These are phyloP conservation scores for Morone chrysops DNA, from an alignment of 2,113 vertebrate genomes.

Conservation along the genomic window DNA sequence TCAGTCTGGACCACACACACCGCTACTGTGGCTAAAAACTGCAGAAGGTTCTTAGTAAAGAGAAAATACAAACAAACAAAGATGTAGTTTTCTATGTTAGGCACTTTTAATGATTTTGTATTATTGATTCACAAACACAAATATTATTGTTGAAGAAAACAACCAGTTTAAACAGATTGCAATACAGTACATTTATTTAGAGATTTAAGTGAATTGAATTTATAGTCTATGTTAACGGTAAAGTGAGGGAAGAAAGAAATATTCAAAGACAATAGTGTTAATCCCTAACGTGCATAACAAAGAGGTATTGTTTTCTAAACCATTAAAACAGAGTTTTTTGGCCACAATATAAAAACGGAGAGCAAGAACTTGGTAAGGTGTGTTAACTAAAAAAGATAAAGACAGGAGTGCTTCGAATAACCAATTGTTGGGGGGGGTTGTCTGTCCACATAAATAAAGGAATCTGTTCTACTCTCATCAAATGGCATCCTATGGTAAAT, in stretches of 20 bases:
- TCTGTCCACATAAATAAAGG: conserved; percentile 43
- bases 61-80: conserved; percentile 36
- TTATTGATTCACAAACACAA: conserved; percentile 78
- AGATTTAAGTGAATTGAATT: conserved; percentile 39
- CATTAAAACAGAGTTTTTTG: conserved; percentile 34
- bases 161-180: conserved; percentile 62
- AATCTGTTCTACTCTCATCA: conserved; percentile 25
- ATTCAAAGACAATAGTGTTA: conserved; percentile 16
- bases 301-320: conserved; percentile 15
- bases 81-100: conserved; percentile 81
- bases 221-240: conserved; percentile 30
- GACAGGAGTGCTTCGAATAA: conserved; percentile 56
- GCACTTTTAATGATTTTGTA: conserved; percentile 85
- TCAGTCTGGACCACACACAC: not conserved
- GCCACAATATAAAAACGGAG: conserved; percentile 55
- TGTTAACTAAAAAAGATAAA: conserved; percentile 32
- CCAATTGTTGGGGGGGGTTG: not conserved
- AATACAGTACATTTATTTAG: conserved; percentile 34
- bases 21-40: not conserved
- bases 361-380: not conserved
- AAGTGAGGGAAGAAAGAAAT: conserved; percentile 12
- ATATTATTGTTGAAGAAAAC: conserved; percentile 56
- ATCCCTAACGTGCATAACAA: conserved; percentile 37
- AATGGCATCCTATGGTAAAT: conserved; percentile 55
- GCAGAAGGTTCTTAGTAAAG: not conserved